A percentile compares a stretch with the other conserved stretches of the same genome.
These are phyloP conservation scores for Mamestra brassicae DNA, from an alignment of 2,888 invertebrate genomes.

Conservation along the genomic window DNA sequence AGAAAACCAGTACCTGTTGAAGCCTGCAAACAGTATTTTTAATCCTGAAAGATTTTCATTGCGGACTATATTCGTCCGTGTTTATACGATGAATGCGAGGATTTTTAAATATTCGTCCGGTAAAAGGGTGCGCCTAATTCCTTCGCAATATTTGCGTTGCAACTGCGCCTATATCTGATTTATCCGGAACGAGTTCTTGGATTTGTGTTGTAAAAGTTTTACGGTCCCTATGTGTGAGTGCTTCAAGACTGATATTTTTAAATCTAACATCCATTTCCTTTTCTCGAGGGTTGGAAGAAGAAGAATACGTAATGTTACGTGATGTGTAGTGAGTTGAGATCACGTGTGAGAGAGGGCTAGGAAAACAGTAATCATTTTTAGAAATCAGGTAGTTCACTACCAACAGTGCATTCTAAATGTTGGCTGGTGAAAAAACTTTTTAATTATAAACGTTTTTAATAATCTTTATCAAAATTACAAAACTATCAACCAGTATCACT, in stretches of 20 bases:
- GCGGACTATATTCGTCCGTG: background rate
- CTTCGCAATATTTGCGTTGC: background rate
- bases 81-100: background rate
- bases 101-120: constrained; percentile 10
- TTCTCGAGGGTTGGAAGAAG: background rate
- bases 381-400: background rate
- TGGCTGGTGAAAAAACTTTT: background rate
- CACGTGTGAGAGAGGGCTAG: no score
- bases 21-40: constrained; percentile 4
- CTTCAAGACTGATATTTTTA: background rate
- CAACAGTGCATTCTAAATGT: background rate
- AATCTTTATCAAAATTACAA: constrained; percentile 37
- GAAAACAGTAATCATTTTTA: no score
- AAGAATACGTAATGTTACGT: background rate
- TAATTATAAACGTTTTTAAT: background rate
- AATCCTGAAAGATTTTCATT: constrained; percentile 27
- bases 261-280: background rate
- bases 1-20: background rate
- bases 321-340: background rate
- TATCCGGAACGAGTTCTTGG: background rate
- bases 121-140: background rate
- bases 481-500: background rate
- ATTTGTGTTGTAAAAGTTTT: background rate
- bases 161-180: background rate
- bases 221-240: background rate